Base-by-base conservation (phyloP, 2,113 vertebrate genomes). In the Onychostruthus taczanowskii region DNA sequence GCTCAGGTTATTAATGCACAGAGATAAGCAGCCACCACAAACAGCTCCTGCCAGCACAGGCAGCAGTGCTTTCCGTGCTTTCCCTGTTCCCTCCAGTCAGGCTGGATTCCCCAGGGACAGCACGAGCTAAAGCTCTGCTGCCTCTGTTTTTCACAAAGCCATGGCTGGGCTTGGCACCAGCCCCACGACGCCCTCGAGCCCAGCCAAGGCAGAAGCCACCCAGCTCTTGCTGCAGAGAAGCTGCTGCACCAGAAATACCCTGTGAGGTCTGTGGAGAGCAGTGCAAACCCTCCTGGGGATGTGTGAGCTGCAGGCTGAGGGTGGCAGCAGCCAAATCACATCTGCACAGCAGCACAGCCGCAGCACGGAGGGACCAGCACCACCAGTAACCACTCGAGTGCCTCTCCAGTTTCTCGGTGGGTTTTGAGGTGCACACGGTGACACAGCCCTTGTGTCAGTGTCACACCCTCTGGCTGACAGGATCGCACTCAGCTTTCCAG, bases 401-500 rank as follows among this genome's bases (percentile, higher is more conserved):
- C 39, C 11, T 7, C 84, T 64, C 83, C 52, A 22, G 56, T 47
- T 66, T 81, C 93, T 87, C 47, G 1, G 91, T 44, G 93, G 95
- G 86, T 91, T 97, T 91, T 91, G 89, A 92, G 94, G 93, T 92
- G 13, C 9, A 0, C 1, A 3, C 85, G 73, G 88, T 79, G 70
- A 41, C 63, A 28, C 44, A 30, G 47, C 49, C 11, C 90, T 44
- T 11, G 26, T 37, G 3, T 12, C 58, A 19, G 1, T 16, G 56
- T 37, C 89, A 44, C 86, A 74, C 59, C 85, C 88, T 88, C 83
- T 13, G 72, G 16, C 50, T 66, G 19, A 19, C 16, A 41, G 50
- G 6, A 46, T 8, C 1, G 0, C 3, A 3, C 52, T 41, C 41
- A 27, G 53, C 47, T 27, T 31, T 37, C 2, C 0, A 41, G 75